phyloP scores from a whole-genome alignment of 1,140 invertebrate species.

The Mactra quadrangularis region DNA sequence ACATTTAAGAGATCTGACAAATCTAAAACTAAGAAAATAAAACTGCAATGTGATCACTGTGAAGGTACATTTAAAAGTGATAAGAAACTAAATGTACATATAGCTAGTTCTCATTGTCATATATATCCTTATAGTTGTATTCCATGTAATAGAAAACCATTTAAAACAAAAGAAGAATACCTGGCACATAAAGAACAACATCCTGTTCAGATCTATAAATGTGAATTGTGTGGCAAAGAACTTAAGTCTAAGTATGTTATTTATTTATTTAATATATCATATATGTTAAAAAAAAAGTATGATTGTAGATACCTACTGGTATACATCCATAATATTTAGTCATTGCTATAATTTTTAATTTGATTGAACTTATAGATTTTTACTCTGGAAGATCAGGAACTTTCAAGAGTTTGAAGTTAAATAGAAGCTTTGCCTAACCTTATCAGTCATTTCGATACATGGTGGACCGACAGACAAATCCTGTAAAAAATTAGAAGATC shows the following conservation, averaged over 20 bases:
- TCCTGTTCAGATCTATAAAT: background rate
- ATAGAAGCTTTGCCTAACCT: background rate
- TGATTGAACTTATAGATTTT: background rate
- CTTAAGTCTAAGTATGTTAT: constrained; percentile 17
- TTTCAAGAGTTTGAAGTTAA: background rate
- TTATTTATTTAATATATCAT: background rate
- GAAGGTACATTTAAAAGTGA: constrained; percentile 3
- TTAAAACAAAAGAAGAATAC: constrained; percentile 12
- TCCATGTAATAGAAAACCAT: constrained; percentile 21
- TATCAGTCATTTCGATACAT: too few relatives aligned
- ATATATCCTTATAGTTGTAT: constrained; percentile 19
- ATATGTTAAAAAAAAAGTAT: background rate
- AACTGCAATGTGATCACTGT: constrained; percentile 10
- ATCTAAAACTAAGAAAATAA: background rate
- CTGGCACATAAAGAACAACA: constrained; percentile 19
- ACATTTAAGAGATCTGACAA: background rate
- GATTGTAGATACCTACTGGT: background rate
- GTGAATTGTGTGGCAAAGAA: constrained; percentile 25
- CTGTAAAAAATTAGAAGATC: too few relatives aligned
- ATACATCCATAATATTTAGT: background rate
- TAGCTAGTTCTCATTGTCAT: background rate
- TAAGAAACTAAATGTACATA: background rate
- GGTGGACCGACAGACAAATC: too few relatives aligned
- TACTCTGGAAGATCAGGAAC: background rate
- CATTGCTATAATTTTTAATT: background rate